These are phyloP conservation scores for Fulmarus glacialis DNA, from an alignment of 2,113 vertebrate species.

Conservation along the genomic window DNA sequence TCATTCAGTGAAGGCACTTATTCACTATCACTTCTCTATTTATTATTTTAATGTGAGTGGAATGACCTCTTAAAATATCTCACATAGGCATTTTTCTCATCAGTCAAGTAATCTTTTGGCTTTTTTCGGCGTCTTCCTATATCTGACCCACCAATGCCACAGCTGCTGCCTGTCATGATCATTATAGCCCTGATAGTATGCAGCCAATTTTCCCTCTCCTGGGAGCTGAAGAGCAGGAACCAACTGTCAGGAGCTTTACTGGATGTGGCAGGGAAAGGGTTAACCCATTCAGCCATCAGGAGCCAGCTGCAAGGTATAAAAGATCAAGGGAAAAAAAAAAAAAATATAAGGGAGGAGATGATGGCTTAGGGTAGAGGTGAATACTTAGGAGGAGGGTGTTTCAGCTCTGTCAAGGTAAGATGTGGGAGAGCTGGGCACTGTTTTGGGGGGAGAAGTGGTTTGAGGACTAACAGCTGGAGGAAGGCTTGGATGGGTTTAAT, in stretches of 20 bases:
- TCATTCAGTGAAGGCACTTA: background rate
- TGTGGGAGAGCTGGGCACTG: background rate
- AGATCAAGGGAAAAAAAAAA: too few species aligned
- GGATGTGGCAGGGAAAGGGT: background rate
- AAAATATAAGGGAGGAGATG: background rate
- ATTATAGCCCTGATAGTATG: fast-evolving
- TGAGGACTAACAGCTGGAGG: background rate
- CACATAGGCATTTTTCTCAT: background rate
- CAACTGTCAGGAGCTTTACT: background rate
- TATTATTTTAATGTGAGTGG: background rate
- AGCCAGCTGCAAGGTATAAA: background rate
- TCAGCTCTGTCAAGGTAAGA: fast-evolving
- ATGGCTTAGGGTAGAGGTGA: fast-evolving
- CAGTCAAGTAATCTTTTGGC: background rate
- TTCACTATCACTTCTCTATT: background rate
- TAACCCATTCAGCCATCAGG: background rate
- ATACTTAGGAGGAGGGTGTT: fast-evolving
- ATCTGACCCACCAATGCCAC: background rate
- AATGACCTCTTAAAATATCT: background rate
- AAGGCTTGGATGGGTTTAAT: background rate
- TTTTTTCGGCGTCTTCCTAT: background rate
- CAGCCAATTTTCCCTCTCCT: background rate
- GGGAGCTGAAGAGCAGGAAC: background rate
- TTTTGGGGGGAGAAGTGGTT: background rate
- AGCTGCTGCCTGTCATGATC: background rate